Evolutionary conservation across 2,797 vertebrate species (phyloP), one percentile per base, ranked within the genome.

Genomic region (Crenuchus spilurus): DNA sequence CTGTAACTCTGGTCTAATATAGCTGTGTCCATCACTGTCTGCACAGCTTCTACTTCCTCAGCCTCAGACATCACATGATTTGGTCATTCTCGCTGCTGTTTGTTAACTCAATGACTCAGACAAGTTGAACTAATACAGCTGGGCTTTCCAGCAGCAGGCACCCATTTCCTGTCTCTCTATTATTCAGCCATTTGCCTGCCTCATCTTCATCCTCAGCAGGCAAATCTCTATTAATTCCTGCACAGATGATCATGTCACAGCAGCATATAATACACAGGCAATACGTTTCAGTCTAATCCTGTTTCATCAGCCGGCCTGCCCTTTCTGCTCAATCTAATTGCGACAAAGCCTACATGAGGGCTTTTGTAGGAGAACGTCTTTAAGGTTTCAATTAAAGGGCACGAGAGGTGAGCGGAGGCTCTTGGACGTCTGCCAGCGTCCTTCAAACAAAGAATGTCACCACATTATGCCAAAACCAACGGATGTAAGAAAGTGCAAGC

Each of bases 371-470:
- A 90, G 87, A 90, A 88, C 85, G 88, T 86, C 65, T 86, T 85
- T 87, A 88, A 44, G 75, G 85, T 91, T 92, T 93, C 91, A 91
- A 90, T 95, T 91, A 94, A 92, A 92, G 63, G 86, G 85, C 74
- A 73, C 86, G 83, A 87, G 85, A 87, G 91, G 88, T 88, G 86
- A 86, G 88, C 76, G 76, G 84, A 52, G 74, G 87, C 76, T 81
- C 86, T 84, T 92, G 93, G 93, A 91, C 41, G 80, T 75, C 84
- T 20, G 92, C 93, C 94, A 92, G 51, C 83, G 93, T 92, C 92
- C 91, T 95, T 93, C 90, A 91, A 88, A 91, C 84, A 85, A 87
- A 91, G 88, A 93, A 91, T 91, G 90, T 90, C 91, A 91, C 87
- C 80, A 82, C 74, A 73, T 86, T 91, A 90, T 83, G 87, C 35